phyloP scores from a whole-genome alignment of 2,888 invertebrate genomes.

The Ormia ochracea region DNA sequence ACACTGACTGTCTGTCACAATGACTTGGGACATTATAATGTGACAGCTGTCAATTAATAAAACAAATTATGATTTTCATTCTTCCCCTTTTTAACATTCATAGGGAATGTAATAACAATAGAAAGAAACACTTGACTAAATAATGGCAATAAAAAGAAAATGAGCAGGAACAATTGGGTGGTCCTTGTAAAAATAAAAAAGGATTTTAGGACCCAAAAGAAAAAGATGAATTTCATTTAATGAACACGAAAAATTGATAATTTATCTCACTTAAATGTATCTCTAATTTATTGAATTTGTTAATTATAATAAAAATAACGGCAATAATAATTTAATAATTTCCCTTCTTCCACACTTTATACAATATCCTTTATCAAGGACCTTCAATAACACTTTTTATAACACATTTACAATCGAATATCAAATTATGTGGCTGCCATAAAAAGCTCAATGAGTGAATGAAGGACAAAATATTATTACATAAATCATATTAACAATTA shows the following conservation, averaged over 20 bases:
- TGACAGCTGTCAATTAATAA: slow-evolving; percentile 61
- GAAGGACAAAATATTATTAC: too few species aligned
- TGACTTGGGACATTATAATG: slow-evolving; percentile 56
- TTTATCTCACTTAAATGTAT: too few species aligned
- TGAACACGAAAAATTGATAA: neutral
- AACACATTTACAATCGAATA: neutral
- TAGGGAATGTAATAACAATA: neutral
- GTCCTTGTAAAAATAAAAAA: slow-evolving; percentile 5
- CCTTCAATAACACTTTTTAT: neutral
- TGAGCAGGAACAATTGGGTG: slow-evolving; percentile 24
- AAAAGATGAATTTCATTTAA: neutral
- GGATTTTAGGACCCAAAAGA: neutral
- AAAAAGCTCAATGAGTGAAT: slow-evolving; percentile 20
- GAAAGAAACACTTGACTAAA: slow-evolving; percentile 12
- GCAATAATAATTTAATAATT: neutral
- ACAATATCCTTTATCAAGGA: neutral
- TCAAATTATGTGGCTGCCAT: slow-evolving; percentile 10
- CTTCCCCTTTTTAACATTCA: neutral
- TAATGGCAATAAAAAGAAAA: neutral
- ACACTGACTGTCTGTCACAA: slow-evolving; percentile 37
- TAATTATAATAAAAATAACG: neutral
- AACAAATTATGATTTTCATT: slow-evolving; percentile 53
- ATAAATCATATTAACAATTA: too few species aligned
- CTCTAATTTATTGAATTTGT: too few species aligned
- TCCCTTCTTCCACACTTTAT: too few species aligned